Conservation (phyloP, 2,797 vertebrate species). For the Characodon lateralis region DNA sequence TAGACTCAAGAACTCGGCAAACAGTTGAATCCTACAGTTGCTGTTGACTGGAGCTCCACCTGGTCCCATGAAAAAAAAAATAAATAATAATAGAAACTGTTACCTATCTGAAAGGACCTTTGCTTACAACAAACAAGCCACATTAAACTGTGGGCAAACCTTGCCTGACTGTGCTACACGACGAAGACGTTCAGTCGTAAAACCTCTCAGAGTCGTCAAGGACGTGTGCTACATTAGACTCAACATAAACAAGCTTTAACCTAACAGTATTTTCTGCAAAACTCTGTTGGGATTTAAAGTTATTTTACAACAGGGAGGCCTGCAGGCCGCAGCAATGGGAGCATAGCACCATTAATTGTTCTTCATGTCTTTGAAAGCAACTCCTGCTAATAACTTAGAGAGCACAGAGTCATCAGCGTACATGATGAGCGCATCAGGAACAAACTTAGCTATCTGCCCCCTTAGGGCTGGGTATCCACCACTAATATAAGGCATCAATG, state of each 20-base stretch:
- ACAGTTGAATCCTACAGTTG: constrained; percentile 91
- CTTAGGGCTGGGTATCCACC: constrained; percentile 61
- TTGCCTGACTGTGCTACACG: constrained; percentile 81
- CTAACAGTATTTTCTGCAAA: constrained; percentile 82
- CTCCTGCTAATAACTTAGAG: constrained; percentile 24
- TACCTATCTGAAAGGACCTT: constrained; percentile 88
- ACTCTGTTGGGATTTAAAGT: constrained; percentile 84
- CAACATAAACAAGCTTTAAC: constrained; percentile 80
- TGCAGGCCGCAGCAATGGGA: constrained; percentile 77
- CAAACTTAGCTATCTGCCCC: constrained; percentile 33
- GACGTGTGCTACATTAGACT: constrained; percentile 93
- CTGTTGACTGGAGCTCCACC: constrained; percentile 86
- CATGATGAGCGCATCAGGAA: constrained; percentile 2
- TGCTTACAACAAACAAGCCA: constrained; percentile 25
- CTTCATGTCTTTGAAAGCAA: constrained; percentile 22
- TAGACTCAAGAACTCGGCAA: constrained; percentile 93
- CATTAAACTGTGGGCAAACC: constrained; percentile 10
- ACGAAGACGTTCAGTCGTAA: constrained; percentile 57
- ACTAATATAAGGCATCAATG: constrained; percentile 70
- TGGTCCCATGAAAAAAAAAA: constrained; percentile 88
- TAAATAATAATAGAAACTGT: constrained; percentile 75
- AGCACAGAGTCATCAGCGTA: constrained; percentile 19
- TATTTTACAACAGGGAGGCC: constrained; percentile 88
- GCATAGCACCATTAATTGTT: constrained; percentile 71
- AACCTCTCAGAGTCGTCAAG: constrained; percentile 91